A percentile compares a stretch with the other conserved stretches of the same genome.
phyloP scores from a whole-genome alignment of 2,888 invertebrate species.

The Bugula neritina region DNA sequence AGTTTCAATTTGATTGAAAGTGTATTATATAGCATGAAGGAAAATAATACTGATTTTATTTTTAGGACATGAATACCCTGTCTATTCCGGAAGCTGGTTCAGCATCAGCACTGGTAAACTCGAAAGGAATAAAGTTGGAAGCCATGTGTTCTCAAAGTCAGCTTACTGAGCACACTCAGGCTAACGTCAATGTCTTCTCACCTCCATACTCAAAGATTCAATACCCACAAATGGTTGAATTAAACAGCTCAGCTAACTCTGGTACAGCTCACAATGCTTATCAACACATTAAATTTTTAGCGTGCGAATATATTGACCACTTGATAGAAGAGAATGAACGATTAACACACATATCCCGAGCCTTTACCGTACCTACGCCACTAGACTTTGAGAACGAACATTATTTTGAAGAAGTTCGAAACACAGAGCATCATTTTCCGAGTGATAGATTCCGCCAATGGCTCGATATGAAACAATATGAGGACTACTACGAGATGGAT shows the following conservation, averaged over 20 bases:
- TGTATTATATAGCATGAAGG: no score
- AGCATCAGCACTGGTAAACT: neutral
- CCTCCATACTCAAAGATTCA: no score
- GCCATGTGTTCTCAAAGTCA: no score
- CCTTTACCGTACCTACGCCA: constrained; percentile 39
- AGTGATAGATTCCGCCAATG: constrained; percentile 40
- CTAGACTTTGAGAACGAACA: constrained; percentile 44
- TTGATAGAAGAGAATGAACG: constrained; percentile 44
- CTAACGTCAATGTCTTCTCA: no score
- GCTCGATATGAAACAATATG: constrained; percentile 33
- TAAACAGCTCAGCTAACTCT: no score
- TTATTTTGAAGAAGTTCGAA: constrained; percentile 40
- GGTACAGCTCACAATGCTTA: no score
- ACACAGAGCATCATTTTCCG: constrained; percentile 38
- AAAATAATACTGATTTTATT: neutral
- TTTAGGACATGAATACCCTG: neutral
- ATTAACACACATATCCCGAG: constrained; percentile 44
- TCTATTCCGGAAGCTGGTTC: neutral
- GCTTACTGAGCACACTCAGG: no score
- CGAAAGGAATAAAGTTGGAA: no score
- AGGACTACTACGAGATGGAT: no score
- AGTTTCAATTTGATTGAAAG: no score
- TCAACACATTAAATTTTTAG: neutral
- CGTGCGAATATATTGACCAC: constrained; percentile 39
- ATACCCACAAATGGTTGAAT: no score